phyloP scores from a whole-genome alignment of 2,797 vertebrate genomes.

The Nyctibius grandis region DNA sequence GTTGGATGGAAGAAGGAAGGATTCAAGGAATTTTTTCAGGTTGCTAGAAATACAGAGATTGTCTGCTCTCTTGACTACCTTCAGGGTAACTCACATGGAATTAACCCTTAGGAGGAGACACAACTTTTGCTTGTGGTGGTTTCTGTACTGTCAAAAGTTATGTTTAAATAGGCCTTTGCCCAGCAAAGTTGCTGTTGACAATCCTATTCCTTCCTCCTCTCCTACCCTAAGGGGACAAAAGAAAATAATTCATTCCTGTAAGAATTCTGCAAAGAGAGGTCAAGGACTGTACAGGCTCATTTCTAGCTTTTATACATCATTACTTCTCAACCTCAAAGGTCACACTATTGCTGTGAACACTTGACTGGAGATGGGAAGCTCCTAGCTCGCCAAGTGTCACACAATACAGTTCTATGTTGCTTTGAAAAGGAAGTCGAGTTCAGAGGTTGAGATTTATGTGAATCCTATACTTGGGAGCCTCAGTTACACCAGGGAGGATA shows the following conservation, averaged over 20 bases:
- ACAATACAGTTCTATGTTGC: background rate
- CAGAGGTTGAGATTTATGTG: background rate
- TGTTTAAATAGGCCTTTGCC: background rate
- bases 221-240: background rate
- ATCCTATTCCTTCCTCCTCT: background rate
- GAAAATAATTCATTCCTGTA: background rate
- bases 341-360: background rate
- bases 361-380: background rate
- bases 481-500: background rate
- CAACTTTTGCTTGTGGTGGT: background rate
- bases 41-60: background rate
- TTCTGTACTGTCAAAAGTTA: background rate
- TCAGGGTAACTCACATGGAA: background rate
- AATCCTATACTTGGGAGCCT: background rate
- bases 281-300: background rate
- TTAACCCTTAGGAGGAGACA: background rate
- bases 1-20: background rate
- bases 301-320: background rate
- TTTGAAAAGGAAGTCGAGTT: background rate
- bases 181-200: background rate
- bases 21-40: background rate
- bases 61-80: background rate
- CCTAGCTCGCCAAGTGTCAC: background rate
- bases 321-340: background rate
- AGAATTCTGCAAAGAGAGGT: background rate